Evolutionary conservation across 2,113 vertebrate species (phyloP).

Genomic region (Erythrolamprus reginae): DNA sequence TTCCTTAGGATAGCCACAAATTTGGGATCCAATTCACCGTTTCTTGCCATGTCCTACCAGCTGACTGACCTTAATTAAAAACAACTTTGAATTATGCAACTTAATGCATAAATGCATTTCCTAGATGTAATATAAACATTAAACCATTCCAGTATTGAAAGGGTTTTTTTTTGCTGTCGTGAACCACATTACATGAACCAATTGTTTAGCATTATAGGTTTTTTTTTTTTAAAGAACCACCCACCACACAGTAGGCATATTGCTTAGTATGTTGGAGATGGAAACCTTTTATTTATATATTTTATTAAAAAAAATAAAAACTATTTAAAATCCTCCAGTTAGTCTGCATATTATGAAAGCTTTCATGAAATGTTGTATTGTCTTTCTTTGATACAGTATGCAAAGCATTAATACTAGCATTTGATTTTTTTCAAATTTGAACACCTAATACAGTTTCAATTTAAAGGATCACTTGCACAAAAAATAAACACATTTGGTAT

Average conservation of each 20-base stretch:
- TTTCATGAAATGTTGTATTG: conserved; percentile 26
- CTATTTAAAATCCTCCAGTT: conserved; percentile 33
- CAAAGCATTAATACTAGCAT: conserved; percentile 62
- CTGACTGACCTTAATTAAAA: not conserved
- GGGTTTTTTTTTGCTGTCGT: not conserved
- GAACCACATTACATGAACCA: too few species aligned
- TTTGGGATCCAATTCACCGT: not conserved
- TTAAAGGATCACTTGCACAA: conserved; percentile 81
- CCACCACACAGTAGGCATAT: conserved; percentile 3
- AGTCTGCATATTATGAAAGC: conserved; percentile 35
- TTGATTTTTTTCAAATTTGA: conserved; percentile 68
- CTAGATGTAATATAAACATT: not conserved
- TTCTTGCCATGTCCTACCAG: not conserved
- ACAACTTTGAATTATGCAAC: not conserved
- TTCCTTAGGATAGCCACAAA: not conserved
- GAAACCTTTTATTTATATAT: conserved; percentile 23
- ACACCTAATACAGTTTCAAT: conserved; percentile 81
- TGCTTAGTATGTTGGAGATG: conserved; percentile 8
- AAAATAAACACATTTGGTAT: conserved; percentile 85
- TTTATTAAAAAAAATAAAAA: conserved; percentile 24
- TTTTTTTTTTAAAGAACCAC: not conserved
- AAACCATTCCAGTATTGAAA: not conserved
- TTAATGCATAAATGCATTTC: not conserved
- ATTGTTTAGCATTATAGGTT: not conserved
- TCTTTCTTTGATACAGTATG: conserved; percentile 42